Percentiles rank a stretch among this genome's conserved stretches.
Conservation (phyloP, 1,140 invertebrate genomes). For the Ephestia elutella region DNA sequence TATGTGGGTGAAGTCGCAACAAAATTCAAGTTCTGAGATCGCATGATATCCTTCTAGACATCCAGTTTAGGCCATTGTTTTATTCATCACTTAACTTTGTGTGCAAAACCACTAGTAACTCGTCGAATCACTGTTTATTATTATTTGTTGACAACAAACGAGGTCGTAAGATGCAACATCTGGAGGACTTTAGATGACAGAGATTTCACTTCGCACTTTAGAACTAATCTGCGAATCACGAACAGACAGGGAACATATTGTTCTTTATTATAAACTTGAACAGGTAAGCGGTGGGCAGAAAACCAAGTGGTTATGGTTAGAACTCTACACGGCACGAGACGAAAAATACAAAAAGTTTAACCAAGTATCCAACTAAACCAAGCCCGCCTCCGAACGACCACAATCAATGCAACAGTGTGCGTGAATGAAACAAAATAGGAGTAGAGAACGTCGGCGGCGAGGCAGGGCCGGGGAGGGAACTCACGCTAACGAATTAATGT, state of each 20-base stretch:
- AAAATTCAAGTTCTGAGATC: slow-evolving; percentile 48
- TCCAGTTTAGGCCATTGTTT: slow-evolving; percentile 64
- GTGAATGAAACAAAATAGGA: slow-evolving; percentile 46
- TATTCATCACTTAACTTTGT: slow-evolving; percentile 63
- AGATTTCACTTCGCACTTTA: slow-evolving; percentile 48
- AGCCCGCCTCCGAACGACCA: slow-evolving; percentile 36
- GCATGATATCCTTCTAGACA: slow-evolving; percentile 50
- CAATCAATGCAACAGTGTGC: slow-evolving; percentile 53
- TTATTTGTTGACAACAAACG: slow-evolving; percentile 65
- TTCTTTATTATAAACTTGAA: too few relatives aligned
- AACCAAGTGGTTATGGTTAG: slow-evolving; percentile 42
- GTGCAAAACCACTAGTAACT: slow-evolving; percentile 36
- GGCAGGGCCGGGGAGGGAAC: too few relatives aligned
- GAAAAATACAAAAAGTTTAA: slow-evolving; percentile 52
- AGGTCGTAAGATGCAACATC: slow-evolving; percentile 55
- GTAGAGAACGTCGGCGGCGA: slow-evolving; percentile 8
- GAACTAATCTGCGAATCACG: slow-evolving; percentile 15
- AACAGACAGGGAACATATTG: too few relatives aligned
- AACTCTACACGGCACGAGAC: slow-evolving; percentile 23
- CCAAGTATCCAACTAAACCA: slow-evolving; percentile 12
- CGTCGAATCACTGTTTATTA: slow-evolving; percentile 64
- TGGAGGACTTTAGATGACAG: slow-evolving; percentile 44
- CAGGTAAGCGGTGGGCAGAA: slow-evolving; percentile 44
- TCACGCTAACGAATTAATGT: slow-evolving; percentile 20
- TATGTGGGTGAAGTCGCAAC: slow-evolving; percentile 65